These are phyloP conservation scores for Crotalus helleri DNA, from an alignment of 2,113 vertebrate genomes.

Conservation along the genomic window DNA sequence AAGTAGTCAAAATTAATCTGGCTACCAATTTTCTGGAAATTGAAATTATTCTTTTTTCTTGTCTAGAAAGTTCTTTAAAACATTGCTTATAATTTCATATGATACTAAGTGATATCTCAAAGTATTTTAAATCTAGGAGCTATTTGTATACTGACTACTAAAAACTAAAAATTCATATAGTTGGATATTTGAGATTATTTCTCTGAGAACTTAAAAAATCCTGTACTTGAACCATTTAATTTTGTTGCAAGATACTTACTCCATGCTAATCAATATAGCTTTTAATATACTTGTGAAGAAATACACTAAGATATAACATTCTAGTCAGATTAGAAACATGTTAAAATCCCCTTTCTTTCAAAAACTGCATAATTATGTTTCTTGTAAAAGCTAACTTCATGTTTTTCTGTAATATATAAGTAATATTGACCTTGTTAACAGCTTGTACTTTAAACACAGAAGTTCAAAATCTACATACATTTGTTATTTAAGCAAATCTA, in stretches of 20 bases:
- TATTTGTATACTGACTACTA: neutral
- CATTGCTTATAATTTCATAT: constrained; percentile 6
- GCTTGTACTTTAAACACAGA: neutral
- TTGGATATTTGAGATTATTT: neutral
- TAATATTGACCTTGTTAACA: neutral
- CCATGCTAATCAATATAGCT: neutral
- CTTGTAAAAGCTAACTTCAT: neutral
- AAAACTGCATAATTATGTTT: neutral
- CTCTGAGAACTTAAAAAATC: neutral
- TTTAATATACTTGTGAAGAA: neutral
- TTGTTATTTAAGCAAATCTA: neutral
- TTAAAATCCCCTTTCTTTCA: neutral
- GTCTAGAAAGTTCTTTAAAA: constrained; percentile 55
- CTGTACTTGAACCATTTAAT: neutral
- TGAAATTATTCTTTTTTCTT: constrained; percentile 49
- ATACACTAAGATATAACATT: neutral
- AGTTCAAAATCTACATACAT: neutral
- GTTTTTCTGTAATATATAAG: neutral
- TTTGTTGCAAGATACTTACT: neutral
- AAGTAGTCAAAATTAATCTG: neutral
- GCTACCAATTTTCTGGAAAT: neutral
- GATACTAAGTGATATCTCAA: neutral
- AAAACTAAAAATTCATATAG: neutral
- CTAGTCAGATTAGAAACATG: neutral
- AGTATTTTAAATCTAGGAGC: neutral